phyloP scores from a whole-genome alignment of 2,797 vertebrate genomes.

The Tragopan temminckii region DNA sequence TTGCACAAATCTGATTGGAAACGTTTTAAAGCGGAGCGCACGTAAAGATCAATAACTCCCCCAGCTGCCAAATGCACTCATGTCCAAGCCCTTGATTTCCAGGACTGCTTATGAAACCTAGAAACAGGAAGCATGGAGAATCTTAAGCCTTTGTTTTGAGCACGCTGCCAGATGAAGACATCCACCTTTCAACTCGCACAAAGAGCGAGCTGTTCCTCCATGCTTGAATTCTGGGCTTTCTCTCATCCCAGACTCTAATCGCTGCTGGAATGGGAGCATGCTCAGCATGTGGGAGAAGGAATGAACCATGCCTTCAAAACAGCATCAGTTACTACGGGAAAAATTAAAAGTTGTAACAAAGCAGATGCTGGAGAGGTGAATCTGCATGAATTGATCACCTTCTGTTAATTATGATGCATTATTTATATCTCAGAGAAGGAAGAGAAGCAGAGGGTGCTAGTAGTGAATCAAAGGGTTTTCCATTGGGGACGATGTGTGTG shows the following conservation, averaged over 20 bases:
- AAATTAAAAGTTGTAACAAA: conserved; percentile 13
- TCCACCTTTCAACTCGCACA: neutral
- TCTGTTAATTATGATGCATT: conserved; percentile 51
- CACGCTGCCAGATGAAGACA: neutral
- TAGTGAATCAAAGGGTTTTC: neutral
- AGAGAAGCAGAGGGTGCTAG: neutral
- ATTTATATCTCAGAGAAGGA: neutral
- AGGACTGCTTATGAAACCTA: neutral
- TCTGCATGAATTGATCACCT: neutral
- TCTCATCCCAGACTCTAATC: neutral
- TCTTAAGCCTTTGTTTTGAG: neutral
- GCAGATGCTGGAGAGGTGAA: conserved; percentile 8
- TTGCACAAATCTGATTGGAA: neutral
- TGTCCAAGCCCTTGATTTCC: neutral
- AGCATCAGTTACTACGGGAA: neutral
- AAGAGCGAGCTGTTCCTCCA: neutral
- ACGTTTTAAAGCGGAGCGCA: neutral
- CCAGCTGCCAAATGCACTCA: neutral
- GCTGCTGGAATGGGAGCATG: neutral
- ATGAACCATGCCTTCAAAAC: neutral
- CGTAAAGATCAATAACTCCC: conserved; percentile 16
- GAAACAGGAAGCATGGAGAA: neutral
- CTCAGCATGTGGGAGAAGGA: neutral
- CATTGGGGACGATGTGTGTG: neutral
- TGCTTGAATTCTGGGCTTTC: neutral